Base-by-base conservation (phyloP, 1,140 invertebrate species). In the Cataglyphis hispanica region DNA sequence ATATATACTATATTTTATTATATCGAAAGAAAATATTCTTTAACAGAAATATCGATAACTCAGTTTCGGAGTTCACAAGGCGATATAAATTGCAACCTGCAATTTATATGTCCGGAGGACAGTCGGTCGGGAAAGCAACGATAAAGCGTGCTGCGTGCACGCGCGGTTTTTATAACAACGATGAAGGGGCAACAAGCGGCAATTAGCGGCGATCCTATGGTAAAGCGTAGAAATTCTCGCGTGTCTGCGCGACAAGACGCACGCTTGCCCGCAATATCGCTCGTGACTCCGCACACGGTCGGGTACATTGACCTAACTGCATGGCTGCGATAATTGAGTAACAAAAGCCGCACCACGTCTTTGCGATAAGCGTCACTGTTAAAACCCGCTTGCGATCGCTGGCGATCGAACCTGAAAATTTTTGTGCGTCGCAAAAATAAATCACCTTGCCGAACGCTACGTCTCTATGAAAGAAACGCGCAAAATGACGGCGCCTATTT, bases 401-500 rank as follows among this genome's bases (percentile, higher is more conserved):
- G 6, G 67, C 16, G 46, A 70, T 70, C 34, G 16, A 19, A 50
- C 3, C 10, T 50, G 66, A 74, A 22, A 61, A 50, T 50, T 16
- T 74, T 19, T 10, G 31, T n/a, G 19, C 5, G 76, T 19, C 10
- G 58, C 63, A 58, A 67, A 58, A n/a, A 13, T 19, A 76, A 40
- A 46, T 34, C 31, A 1, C n/a, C 13, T 19, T 16, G 22, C 11
- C 22, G 11, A 43, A 34, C n/a, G 1, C 31, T 31, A 31, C 31
- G 37, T 43, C 40, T 43, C 60, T 13, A 63, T 34, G 53, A 78
- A 83, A 89, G 37, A 63, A 58, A 56, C 60, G 40, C 61, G 84
- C 50, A 88, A 87, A 87, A 91, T 76, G 72, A 77, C 85, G 70
- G 77, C 78, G 75, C 77, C 84, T 87, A 70, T 85, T 90, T 86